Conservation (phyloP, 2,888 invertebrate species). For the Sinelater perroti region DNA sequence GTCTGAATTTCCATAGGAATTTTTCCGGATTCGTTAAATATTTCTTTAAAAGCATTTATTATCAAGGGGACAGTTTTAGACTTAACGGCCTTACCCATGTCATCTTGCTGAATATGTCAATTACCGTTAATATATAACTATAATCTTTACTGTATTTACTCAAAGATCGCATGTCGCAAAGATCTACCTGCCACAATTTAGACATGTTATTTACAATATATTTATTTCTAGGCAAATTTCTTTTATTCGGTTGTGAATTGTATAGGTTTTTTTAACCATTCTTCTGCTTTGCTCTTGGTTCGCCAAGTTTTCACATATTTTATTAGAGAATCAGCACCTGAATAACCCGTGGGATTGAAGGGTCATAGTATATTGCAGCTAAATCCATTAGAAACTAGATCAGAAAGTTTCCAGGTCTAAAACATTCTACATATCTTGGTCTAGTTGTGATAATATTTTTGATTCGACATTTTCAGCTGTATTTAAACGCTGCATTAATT, state of each 20-base stretch:
- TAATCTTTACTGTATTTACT: neutral
- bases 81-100: neutral
- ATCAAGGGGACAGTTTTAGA: neutral
- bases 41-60: neutral
- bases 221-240: neutral
- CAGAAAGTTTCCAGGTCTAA: neutral
- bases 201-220: neutral
- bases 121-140: neutral
- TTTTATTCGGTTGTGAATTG: neutral
- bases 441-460: too few species aligned
- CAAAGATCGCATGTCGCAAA: neutral
- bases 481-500: too few species aligned
- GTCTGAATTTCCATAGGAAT: constrained; percentile 4
- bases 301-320: neutral
- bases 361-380: neutral
- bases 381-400: neutral
- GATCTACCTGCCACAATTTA: too few species aligned
- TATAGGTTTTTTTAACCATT: neutral
- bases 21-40: neutral
- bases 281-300: neutral
- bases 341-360: neutral
- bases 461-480: too few species aligned
- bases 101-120: too few species aligned
- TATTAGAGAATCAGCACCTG: neutral
- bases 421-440: too few species aligned